Evolutionary conservation across 2,113 vertebrate species (phyloP).

Genomic region (Xyrauchen texanus): DNA sequence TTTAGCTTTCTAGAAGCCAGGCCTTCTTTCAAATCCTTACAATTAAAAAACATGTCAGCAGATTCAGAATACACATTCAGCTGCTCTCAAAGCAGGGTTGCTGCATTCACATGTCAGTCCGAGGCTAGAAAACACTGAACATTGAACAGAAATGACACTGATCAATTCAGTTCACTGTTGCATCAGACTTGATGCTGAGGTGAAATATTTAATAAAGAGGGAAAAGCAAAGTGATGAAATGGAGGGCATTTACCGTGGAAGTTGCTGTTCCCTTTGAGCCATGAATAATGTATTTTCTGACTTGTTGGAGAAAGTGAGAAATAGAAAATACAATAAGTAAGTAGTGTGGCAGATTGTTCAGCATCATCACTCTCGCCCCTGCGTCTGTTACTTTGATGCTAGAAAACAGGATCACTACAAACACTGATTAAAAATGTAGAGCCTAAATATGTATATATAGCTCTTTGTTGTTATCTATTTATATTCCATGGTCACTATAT

Average conservation of each 20-base stretch:
- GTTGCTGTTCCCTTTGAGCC: slow-evolving; percentile 67
- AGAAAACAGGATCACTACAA: not conserved
- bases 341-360: slow-evolving; percentile 58
- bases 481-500: slow-evolving; percentile 5
- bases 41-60: too few species aligned
- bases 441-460: not conserved
- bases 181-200: slow-evolving; percentile 39
- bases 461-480: not conserved
- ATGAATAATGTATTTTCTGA: slow-evolving; percentile 77
- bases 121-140: slow-evolving; percentile 13
- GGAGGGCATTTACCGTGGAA: slow-evolving; percentile 71
- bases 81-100: too few species aligned
- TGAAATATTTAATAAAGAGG: slow-evolving; percentile 59
- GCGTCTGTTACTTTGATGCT: slow-evolving; percentile 5
- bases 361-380: slow-evolving; percentile 17
- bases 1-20: too few species aligned
- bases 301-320: slow-evolving; percentile 70
- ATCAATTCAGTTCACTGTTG: slow-evolving; percentile 68
- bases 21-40: too few species aligned
- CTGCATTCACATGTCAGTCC: slow-evolving; percentile 7
- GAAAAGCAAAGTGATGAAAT: slow-evolving; percentile 44
- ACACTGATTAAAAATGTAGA: too few species aligned
- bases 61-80: too few species aligned
- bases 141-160: slow-evolving; percentile 58
- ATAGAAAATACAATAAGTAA: slow-evolving; percentile 74